Evolutionary conservation across 2,797 vertebrate genomes (phyloP), one percentile per base, ranked within the genome.

Genomic region (Paguma larvata): DNA sequence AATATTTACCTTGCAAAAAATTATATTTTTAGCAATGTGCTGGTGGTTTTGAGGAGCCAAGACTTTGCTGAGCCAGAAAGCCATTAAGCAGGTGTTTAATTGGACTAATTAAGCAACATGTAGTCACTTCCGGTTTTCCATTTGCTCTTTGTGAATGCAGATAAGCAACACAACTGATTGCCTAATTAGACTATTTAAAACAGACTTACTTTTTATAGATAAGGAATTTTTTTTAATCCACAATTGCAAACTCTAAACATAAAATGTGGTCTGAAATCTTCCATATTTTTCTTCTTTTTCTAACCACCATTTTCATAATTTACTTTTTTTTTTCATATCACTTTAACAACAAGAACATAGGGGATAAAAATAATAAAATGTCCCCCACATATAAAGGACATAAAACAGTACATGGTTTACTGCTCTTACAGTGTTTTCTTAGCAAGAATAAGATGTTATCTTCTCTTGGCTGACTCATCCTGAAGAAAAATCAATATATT

Each of bases 41-140:
- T 41, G 44, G 34, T 79, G 82, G 96, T 96, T 97, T 92, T 44
- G 18, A 53, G 30, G 96, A 96, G 80, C 48, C 1, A 13, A 63
- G 46, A 19, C 51, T 90, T 59, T 96, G 34, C 62, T 94, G 97
- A 98, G 56, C 63, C n/a, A 94, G 84, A 86, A 97, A 96, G 72
- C 59, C 56, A 38, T 97, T 85, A 89, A 84, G 67, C 94, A 98
- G 96, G 95, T 98, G 92, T 98, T 98, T 98, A 98, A 98, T 19
- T 96, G 79, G 51, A 96, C 70, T 87, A 98, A 96, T 96, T 96
- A 91, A 80, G 89, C 38, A 96, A 95, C 44, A 85, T 91, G 46
- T 38, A 96, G 90, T 95, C 85, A 98, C 94, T 97, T 97, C 97
- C 73, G 32, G 91, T 94, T 98, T 98, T 95, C 78, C 68, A 92